phyloP scores from a whole-genome alignment of 2,113 vertebrate species.

The Dolichallabes microphthalmus region DNA sequence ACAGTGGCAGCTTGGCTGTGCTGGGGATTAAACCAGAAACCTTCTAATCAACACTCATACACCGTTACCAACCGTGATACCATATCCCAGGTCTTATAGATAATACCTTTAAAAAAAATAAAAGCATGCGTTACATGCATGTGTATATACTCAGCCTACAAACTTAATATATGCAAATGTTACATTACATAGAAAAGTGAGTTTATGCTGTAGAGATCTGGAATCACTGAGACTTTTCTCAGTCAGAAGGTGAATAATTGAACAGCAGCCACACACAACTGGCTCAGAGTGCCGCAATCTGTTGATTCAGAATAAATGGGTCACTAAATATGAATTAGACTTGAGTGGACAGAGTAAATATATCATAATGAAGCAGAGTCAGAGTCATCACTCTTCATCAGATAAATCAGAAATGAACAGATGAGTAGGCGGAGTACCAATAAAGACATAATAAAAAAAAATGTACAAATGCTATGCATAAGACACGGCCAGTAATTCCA shows the following conservation, averaged over 20 bases:
- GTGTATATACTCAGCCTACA: background rate
- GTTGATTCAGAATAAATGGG: conserved; percentile 46
- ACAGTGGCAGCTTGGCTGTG: no score
- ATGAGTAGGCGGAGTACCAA: background rate
- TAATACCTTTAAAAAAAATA: background rate
- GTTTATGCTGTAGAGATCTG: background rate
- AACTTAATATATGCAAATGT: background rate
- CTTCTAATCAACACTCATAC: no score
- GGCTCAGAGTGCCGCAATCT: conserved; percentile 18
- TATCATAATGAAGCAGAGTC: conserved; percentile 28
- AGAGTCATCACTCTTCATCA: conserved; percentile 42
- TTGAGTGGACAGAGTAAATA: conserved; percentile 40
- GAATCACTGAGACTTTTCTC: background rate
- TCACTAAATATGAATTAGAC: conserved; percentile 45
- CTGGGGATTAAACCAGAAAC: no score
- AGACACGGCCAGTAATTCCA: background rate
- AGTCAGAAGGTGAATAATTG: conserved; percentile 33
- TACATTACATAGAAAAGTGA: background rate
- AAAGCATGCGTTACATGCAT: background rate
- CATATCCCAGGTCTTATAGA: background rate
- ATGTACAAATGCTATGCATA: no score
- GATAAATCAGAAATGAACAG: conserved; percentile 4
- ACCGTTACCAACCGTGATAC: no score
- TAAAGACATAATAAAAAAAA: background rate
- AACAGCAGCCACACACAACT: conserved; percentile 23